These are phyloP conservation scores for Luperina testacea DNA, from an alignment of 2,888 invertebrate species.

Conservation along the genomic window DNA sequence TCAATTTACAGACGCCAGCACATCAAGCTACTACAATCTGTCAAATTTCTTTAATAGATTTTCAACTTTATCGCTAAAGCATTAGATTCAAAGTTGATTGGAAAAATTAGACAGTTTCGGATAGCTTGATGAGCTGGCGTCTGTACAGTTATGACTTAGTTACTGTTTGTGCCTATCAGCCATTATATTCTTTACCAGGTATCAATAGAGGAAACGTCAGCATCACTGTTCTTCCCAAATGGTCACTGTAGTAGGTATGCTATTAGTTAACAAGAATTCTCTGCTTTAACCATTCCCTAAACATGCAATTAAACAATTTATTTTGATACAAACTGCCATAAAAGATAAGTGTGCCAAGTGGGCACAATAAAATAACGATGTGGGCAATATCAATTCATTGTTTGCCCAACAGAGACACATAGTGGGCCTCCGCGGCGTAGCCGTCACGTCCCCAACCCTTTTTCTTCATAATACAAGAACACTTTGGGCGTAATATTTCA, in stretches of 20 bases:
- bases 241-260: not conserved
- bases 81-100: too few species aligned
- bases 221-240: not conserved
- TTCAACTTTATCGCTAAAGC: too few species aligned
- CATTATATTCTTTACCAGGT: not conserved
- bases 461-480: conserved; percentile 84
- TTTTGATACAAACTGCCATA: conserved; percentile 39
- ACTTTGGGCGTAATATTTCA: conserved; percentile 84
- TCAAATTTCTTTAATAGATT: too few species aligned
- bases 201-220: not conserved
- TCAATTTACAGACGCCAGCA: too few species aligned
- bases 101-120: too few species aligned
- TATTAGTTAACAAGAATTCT: not conserved
- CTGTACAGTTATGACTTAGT: too few species aligned
- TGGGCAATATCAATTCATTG: conserved; percentile 82
- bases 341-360: conserved; percentile 52
- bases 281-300: not conserved
- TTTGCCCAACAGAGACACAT: conserved; percentile 84
- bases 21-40: too few species aligned
- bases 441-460: conserved; percentile 86
- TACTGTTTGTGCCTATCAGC: not conserved
- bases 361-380: conserved; percentile 67
- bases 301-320: conserved; percentile 18
- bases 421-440: conserved; percentile 68
- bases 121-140: too few species aligned